Evolutionary conservation across 2,888 invertebrate species (phyloP), one percentile per base, ranked within the genome.

Genomic region (Periphyllus acericola): DNA sequence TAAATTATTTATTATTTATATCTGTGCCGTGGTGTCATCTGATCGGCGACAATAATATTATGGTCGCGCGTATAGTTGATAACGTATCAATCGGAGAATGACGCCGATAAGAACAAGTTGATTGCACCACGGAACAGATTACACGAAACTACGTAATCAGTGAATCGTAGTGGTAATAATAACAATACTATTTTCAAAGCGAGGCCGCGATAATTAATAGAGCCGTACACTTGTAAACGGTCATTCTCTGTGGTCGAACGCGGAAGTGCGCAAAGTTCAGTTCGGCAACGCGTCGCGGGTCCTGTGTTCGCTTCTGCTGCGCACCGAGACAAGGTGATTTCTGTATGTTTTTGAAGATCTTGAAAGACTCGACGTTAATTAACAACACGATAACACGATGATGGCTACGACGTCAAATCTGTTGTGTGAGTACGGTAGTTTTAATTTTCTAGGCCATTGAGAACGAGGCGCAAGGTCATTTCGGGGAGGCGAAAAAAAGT

Each of bases 211-310:
- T 52, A 2, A 17, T 52, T 52, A 2, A 52, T 6, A 4, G 5
- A 17, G 25, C 21, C 1, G 25, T 8, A 2, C 25, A 19, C 25
- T 25, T 11, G 25, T 60, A 3, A 21, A 60, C 60, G n/a, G 29
- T 11, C 60, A 3, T 55, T 3, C 19, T 3, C 21, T 6, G 11
- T 25, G 1, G 25, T 32, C 1, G 74, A 76, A 84, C 66, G 46
- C 78, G 85, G 85, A 85, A 85, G 85, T 79, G 71, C n/a, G 4
- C 55, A 68, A 71, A 79, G 85, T 74, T 74, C 74, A 60, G 14
- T n/a, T 60, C 0, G 25, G 60, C 60, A 60, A 60, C 60, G 5
- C 60, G 25, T 46, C 60, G 21, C 19, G 36, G 11, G 6, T 55
- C 55, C n/a, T 1, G 29, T 25, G 21, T 72, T 19, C 55, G 14